These are phyloP conservation scores for Brachionus manjavacas DNA, from an alignment of 1,140 invertebrate species.

Conservation along the genomic window DNA sequence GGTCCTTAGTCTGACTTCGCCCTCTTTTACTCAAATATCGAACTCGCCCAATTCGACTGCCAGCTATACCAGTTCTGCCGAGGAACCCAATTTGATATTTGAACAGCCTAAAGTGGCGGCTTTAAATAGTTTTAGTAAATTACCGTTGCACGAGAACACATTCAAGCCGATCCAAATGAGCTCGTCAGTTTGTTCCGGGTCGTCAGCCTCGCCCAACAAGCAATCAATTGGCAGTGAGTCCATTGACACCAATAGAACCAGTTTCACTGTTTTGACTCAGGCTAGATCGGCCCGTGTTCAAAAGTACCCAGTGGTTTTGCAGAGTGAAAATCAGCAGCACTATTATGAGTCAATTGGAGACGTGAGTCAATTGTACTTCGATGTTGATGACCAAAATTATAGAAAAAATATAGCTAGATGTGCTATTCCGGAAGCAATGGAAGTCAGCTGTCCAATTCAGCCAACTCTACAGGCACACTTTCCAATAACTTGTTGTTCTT, in stretches of 20 bases:
- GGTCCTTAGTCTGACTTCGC: background rate
- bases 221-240: background rate
- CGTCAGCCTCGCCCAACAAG: conserved; percentile 4
- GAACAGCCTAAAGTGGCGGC: background rate
- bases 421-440: background rate
- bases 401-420: background rate
- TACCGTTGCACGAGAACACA: conserved; percentile 9
- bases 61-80: background rate
- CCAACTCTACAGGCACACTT: background rate
- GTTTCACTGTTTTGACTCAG: background rate
- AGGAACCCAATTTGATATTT: conserved; percentile 2
- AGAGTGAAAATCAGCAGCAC: conserved; percentile 9
- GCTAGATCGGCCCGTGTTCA: background rate
- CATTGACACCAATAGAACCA: conserved; percentile 2
- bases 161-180: conserved; percentile 4
- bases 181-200: background rate
- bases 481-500: conserved; percentile 13
- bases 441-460: background rate
- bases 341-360: conserved; percentile 31
- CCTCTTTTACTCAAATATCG: background rate
- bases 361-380: conserved; percentile 18
- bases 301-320: background rate
- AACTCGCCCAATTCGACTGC: background rate
- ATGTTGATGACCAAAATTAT: conserved; percentile 31
- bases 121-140: conserved; percentile 20